Conservation (phyloP, 2,113 vertebrate species). For the Eulemur macaco region DNA sequence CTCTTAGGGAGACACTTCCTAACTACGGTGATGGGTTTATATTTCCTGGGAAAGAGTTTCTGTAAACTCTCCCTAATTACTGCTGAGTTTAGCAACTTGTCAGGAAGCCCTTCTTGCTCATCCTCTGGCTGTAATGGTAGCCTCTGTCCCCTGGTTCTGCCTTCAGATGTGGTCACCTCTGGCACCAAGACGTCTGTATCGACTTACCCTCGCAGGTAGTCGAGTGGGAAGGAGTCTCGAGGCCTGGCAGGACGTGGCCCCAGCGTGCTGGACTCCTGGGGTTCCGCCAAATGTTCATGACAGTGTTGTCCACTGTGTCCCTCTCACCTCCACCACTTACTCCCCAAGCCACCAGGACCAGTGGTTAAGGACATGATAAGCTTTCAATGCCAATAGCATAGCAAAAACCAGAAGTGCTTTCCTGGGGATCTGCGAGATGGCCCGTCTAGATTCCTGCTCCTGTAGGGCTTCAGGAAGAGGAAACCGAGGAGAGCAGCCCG, state of each 20-base stretch:
- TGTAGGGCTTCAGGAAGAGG: neutral
- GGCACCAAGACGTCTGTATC: neutral
- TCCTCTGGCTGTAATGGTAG: too few species aligned
- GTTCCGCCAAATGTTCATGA: fast-evolving
- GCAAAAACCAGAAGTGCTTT: neutral
- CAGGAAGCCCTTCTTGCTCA: neutral
- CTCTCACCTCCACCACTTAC: neutral
- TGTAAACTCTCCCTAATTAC: neutral
- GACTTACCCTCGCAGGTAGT: neutral
- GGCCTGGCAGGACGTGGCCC: neutral
- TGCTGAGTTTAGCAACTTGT: fast-evolving
- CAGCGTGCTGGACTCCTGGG: neutral
- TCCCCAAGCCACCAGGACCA: neutral
- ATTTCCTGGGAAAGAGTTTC: neutral
- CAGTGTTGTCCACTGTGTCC: fast-evolving
- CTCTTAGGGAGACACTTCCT: neutral
- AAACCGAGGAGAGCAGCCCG: neutral
- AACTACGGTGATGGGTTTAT: neutral
- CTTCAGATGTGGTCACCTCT: neutral
- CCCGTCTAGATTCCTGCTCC: neutral
- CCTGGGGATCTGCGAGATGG: neutral
- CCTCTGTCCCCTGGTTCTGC: neutral
- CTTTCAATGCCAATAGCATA: neutral
- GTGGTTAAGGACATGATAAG: neutral
- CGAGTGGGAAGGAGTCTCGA: neutral